Percentiles rank a stretch among this genome's conserved stretches.
Evolutionary conservation across 2,888 invertebrate genomes (phyloP).

Genomic region (Melieria crassipennis): DNA sequence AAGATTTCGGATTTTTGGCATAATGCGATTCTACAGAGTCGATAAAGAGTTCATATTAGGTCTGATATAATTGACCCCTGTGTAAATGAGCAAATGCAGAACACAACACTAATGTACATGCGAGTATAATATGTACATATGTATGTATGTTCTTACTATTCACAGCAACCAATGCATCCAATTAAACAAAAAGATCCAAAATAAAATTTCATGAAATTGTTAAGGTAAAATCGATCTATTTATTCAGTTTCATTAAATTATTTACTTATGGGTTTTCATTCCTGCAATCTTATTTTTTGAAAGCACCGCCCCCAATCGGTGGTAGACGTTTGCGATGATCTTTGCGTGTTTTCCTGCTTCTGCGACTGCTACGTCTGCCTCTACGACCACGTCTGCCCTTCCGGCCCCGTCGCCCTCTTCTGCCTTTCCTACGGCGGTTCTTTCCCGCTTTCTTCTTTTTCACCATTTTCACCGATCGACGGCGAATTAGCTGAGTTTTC

Average conservation of each 20-base stretch:
- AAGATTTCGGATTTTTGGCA: too few species aligned
- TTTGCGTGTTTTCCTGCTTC: background rate
- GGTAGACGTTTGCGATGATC: too few species aligned
- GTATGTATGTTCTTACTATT: too few species aligned
- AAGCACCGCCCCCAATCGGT: too few species aligned
- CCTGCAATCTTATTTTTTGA: background rate
- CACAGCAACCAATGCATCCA: too few species aligned
- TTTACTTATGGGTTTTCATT: background rate
- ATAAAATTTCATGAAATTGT: background rate
- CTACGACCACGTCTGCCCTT: background rate
- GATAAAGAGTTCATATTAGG: too few species aligned
- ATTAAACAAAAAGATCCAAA: too few species aligned
- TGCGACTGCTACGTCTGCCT: background rate
- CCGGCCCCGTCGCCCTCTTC: slow-evolving; percentile 5
- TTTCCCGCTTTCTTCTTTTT: background rate
- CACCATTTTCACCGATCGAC: slow-evolving; percentile 1
- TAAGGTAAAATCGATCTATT: background rate
- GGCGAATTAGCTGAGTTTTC: background rate
- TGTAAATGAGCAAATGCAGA: too few species aligned
- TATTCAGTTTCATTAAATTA: background rate
- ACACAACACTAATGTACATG: too few species aligned
- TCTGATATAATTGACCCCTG: too few species aligned
- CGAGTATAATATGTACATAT: too few species aligned
- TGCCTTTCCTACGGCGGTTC: background rate
- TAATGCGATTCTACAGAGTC: too few species aligned